phyloP scores from a whole-genome alignment of 2,113 vertebrate genomes.

The Sceloporus tristichus region DNA sequence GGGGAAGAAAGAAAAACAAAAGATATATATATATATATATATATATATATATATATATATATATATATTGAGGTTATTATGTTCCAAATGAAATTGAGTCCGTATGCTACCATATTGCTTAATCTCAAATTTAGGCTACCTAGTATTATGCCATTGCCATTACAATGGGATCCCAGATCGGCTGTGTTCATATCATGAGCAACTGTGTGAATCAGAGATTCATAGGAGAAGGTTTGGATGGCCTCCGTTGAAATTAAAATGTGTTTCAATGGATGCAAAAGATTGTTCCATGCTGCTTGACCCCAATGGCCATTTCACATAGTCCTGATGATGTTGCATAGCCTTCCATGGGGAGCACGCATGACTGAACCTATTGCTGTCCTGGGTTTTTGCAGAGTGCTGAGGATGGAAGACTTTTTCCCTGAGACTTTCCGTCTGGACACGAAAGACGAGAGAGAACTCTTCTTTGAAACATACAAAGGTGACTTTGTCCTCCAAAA shows the following conservation, averaged over 20 bases:
- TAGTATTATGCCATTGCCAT: neutral
- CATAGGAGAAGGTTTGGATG: neutral
- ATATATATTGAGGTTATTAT: neutral
- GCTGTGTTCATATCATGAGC: neutral
- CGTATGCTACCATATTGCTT: neutral
- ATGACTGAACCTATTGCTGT: neutral
- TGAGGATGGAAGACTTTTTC: slow-evolving; percentile 89
- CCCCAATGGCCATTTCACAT: too few species aligned
- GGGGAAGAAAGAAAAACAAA: too few species aligned
- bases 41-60: too few species aligned
- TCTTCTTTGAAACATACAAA: slow-evolving; percentile 82
- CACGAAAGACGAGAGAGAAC: slow-evolving; percentile 81
- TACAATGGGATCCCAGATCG: neutral
- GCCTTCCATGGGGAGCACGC: neutral
- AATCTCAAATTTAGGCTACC: neutral
- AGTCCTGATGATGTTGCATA: neutral
- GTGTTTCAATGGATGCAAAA: neutral
- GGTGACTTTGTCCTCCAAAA: slow-evolving; percentile 71
- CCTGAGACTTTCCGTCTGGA: slow-evolving; percentile 89
- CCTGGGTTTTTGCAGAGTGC: slow-evolving; percentile 65
- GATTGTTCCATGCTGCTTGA: neutral
- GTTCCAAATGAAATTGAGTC: too few species aligned
- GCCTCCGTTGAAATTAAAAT: neutral
- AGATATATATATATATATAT: too few species aligned
- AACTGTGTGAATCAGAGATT: neutral